phyloP scores from a whole-genome alignment of 2,888 invertebrate genomes.

The Quadroppia sp. region DNA sequence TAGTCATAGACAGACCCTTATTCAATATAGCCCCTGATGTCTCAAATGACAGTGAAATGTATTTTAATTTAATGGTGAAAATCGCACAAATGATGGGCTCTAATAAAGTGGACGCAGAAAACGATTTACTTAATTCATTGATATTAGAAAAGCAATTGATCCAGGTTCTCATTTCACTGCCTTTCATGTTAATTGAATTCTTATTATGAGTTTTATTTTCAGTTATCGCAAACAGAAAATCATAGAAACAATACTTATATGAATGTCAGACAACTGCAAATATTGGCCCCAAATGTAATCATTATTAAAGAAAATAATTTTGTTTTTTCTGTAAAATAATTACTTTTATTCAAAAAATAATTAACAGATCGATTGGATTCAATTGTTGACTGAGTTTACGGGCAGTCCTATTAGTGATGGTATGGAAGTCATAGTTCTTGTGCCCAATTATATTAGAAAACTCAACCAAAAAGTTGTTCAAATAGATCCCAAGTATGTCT shows the following conservation, averaged over 20 bases:
- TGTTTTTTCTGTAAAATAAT: not conserved
- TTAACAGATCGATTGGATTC: constrained; percentile 24
- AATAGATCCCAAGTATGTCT: not conserved
- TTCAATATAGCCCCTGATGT: not conserved
- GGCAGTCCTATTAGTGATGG: not conserved
- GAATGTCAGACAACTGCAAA: not conserved
- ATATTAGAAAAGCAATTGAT: constrained; percentile 10
- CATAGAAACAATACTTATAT: constrained; percentile 17
- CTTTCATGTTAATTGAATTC: not conserved
- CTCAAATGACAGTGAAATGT: not conserved
- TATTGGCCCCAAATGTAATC: constrained; percentile 13
- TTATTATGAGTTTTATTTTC: not conserved
- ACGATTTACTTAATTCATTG: not conserved
- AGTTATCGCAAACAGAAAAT: constrained; percentile 7
- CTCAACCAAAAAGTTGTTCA: not conserved
- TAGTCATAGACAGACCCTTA: not conserved
- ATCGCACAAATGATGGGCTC: constrained; percentile 24
- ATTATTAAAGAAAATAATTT: not conserved
- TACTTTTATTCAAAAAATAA: not conserved
- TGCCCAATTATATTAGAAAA: constrained; percentile 13
- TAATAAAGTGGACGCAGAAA: not conserved
- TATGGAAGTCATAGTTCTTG: not conserved
- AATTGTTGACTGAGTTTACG: constrained; percentile 18
- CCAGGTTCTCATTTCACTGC: not conserved
- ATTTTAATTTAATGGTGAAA: constrained; percentile 21